Conservation (phyloP, 2,113 vertebrate genomes). For the Leptobrachium ailaonicum region DNA sequence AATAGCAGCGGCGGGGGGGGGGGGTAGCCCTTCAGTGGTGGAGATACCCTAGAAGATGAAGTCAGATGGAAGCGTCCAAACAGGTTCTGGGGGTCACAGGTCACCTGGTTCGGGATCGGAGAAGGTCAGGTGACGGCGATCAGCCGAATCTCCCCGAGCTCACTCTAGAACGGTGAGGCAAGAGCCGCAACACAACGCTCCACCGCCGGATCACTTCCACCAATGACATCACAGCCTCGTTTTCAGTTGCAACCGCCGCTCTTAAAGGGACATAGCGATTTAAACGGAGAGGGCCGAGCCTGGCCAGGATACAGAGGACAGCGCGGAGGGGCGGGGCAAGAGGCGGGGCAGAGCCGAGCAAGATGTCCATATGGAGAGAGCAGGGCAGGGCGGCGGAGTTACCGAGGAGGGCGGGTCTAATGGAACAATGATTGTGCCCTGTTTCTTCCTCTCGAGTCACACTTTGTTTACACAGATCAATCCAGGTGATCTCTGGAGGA, state of each 20-base stretch:
- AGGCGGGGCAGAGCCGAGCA: too few species aligned
- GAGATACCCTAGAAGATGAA: neutral
- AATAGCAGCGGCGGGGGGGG: slow-evolving; percentile 53
- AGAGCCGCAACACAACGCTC: slow-evolving; percentile 49
- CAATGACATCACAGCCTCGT: slow-evolving; percentile 61
- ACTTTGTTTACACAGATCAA: too few species aligned
- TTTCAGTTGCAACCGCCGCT: slow-evolving; percentile 24
- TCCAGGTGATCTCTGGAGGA: too few species aligned
- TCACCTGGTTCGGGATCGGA: neutral
- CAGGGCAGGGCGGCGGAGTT: too few species aligned
- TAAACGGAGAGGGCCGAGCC: neutral
- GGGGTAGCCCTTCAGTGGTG: slow-evolving; percentile 1
- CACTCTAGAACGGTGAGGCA: slow-evolving; percentile 26
- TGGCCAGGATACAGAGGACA: too few species aligned
- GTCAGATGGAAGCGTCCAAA: neutral
- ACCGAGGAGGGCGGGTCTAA: too few species aligned
- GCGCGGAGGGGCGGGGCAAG: neutral
- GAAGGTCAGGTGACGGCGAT: neutral
- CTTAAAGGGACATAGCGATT: slow-evolving; percentile 10
- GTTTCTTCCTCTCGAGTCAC: too few species aligned
- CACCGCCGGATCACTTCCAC: slow-evolving; percentile 55
- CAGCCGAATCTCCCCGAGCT: neutral
- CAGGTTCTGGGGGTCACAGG: neutral
- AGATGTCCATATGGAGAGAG: too few species aligned
- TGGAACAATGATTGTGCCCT: too few species aligned